Percentiles rank a stretch among this genome's conserved stretches.
These are phyloP conservation scores for Eptatretus atami DNA, from an alignment of 2,797 vertebrate species.

Conservation along the genomic window DNA sequence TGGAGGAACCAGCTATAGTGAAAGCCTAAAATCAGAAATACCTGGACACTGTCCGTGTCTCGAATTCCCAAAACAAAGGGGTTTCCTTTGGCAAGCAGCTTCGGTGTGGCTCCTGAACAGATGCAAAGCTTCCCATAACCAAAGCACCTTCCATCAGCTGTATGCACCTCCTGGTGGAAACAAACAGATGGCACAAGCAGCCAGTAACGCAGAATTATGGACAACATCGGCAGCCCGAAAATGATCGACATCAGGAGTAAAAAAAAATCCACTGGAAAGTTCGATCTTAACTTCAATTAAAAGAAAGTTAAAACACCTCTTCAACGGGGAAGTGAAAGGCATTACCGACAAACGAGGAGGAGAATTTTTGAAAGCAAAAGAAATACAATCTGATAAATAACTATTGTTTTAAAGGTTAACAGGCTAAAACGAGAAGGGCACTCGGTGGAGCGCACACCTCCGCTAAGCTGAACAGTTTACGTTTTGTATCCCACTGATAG, in stretches of 20 bases:
- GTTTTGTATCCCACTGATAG: too few relatives aligned
- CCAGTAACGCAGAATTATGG: neutral
- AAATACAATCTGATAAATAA: neutral
- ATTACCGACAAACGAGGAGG: too few relatives aligned
- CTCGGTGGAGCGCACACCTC: too few relatives aligned
- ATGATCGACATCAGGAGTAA: neutral
- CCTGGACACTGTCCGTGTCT: slow-evolving; percentile 75
- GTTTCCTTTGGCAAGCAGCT: slow-evolving; percentile 32
- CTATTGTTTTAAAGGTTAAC: neutral
- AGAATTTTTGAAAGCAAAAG: too few relatives aligned
- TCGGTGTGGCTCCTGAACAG: slow-evolving; percentile 52
- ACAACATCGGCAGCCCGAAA: slow-evolving; percentile 7
- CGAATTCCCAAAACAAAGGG: slow-evolving; percentile 52
- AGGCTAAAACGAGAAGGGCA: too few relatives aligned
- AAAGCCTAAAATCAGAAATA: slow-evolving; percentile 12
- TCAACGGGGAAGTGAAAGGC: too few relatives aligned
- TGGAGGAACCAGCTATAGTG: neutral
- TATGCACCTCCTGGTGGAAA: slow-evolving; percentile 26
- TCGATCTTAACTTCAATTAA: too few relatives aligned
- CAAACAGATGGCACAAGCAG: slow-evolving; percentile 8
- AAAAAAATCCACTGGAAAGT: too few relatives aligned
- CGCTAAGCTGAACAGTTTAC: too few relatives aligned
- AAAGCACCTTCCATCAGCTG: slow-evolving; percentile 24
- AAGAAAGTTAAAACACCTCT: too few relatives aligned
- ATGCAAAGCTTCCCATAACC: slow-evolving; percentile 48